These are phyloP conservation scores for Vireo griseus DNA, from an alignment of 2,797 vertebrate genomes.

Conservation along the genomic window DNA sequence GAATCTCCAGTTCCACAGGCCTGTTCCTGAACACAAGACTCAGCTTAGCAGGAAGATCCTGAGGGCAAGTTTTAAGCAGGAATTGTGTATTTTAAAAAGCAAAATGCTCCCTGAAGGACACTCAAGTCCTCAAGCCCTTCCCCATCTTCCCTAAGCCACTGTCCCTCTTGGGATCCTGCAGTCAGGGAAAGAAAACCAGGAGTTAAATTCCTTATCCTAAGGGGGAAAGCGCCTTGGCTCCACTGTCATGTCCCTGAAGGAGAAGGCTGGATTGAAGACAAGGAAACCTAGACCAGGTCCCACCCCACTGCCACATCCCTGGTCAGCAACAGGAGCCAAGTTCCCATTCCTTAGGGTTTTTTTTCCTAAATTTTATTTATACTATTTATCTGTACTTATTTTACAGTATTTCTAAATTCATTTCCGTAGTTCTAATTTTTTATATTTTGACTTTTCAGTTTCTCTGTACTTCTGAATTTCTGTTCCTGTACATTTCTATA, in stretches of 20 bases:
- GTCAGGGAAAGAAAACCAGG: not conserved
- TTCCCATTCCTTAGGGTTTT: not conserved
- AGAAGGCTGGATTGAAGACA: not conserved
- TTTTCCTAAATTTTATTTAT: not conserved
- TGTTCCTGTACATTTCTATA: no score
- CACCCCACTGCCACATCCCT: not conserved
- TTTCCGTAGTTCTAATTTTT: not conserved
- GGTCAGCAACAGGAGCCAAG: not conserved
- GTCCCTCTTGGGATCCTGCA: not conserved
- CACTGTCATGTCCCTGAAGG: not conserved
- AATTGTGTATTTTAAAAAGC: not conserved
- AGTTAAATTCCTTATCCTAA: not conserved
- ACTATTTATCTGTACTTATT: not conserved
- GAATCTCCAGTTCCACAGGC: not conserved
- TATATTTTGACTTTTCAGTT: rapidly evolving
- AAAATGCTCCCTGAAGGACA: not conserved
- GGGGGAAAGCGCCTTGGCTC: not conserved
- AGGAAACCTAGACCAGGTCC: not conserved
- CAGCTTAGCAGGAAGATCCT: not conserved
- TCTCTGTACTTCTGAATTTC: not conserved
- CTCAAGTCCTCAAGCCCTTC: not conserved
- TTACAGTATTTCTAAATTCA: not conserved
- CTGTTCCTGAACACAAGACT: not conserved
- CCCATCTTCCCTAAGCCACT: not conserved
- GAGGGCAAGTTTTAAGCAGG: not conserved